Base-by-base conservation (phyloP, 2,797 vertebrate species). In the Lepilemur septentrionalis region DNA sequence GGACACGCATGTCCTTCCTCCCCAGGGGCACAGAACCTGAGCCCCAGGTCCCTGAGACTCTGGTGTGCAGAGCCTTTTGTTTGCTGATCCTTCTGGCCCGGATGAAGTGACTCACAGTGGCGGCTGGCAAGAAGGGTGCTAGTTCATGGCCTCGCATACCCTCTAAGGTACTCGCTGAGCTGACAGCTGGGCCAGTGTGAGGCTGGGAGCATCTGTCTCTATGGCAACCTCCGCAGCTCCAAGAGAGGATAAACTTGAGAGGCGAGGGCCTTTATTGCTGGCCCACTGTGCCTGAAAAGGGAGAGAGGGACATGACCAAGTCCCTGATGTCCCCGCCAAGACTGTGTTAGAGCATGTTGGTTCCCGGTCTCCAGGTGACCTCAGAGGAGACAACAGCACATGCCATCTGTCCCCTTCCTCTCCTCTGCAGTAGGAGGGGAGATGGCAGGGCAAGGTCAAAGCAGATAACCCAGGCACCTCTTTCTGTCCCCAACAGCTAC, bases 401-500 rank as follows among this genome's bases (percentile, higher is more conserved):
- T 30, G 65, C 43, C 32, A 6, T 55, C 35, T 55, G 4, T 6
- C 85, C 81, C 76, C 67, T 32, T 43, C 61, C 32, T 41, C 2
- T 35, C 38, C 80, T 82, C 61, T 82, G 55, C 61, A 32, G 23
- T 4, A 57, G 20, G 67, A 92, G 43, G 35, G 38, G 48, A 22
- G 18, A 13, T 30, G 17, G 50, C 20, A 11, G 73, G 25, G 20
- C 15, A 35, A 72, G 48, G 32, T 83, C 93, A 95, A 52, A 86
- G 55, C 72, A 93, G 93, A 97, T 97, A 95, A 97, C 70, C 48
- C 79, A 0, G 0, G 7, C 38, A 35, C 76, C 69, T 5, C 86
- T 95, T 96, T 97, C 61, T 98, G 86, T 97, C 85, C 91, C 94
- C 28, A 4, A 76, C 98, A 99, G 99, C 98, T 99, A 57, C 99